Base-by-base conservation (phyloP, 2,888 invertebrate species). In the Lithophane semibrunnea region DNA sequence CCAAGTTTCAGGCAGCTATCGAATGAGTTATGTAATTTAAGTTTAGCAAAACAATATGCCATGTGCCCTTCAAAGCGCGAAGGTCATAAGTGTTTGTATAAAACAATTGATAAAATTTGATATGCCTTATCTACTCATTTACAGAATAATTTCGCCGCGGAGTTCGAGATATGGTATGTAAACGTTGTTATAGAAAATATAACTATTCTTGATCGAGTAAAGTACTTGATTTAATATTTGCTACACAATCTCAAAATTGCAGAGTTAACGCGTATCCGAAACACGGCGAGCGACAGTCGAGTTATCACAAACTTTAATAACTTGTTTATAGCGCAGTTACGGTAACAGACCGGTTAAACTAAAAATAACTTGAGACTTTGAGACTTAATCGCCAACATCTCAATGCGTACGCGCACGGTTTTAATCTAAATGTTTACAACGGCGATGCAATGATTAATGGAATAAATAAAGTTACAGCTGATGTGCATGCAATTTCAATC, bases 31-130 rank as follows among this genome's bases (percentile, higher is more conserved):
- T 67, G 67, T 78, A 86, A 87, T 69, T 47, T 37, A 63, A 79
- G 60, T 75, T 58, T 67, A 74, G 73, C 82, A 82, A 88, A 86
- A 86, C 80, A 84, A 83, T 75, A 71, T 68, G 21, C 77, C 54
- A 61, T 21, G 24, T 81, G 90, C 88, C 92, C 92, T 92, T 92
- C 90, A 84, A 86, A 77, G 47, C 75, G 69, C 78, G 90, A 94
- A 94, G 93, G 93, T 93, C 91, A 83, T 67, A 60, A 65, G 44
- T 91, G 89, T 89, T 91, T 88, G 85, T 83, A 77, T 79, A 85
- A 68, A 86, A 83, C 77, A 75, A 44, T 63, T 75, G 88, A 91
- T 89, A 89, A 87, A 86, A 75, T 71, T 86, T 75, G 82, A 84
- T 84, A 88, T 75, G 7, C 70, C 68, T 82, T 88, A 86, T 88